A percentile compares a stretch with the other conserved stretches of the same genome.
Conservation (phyloP, 1,140 invertebrate species). For the Heliconius hewitsoni region DNA sequence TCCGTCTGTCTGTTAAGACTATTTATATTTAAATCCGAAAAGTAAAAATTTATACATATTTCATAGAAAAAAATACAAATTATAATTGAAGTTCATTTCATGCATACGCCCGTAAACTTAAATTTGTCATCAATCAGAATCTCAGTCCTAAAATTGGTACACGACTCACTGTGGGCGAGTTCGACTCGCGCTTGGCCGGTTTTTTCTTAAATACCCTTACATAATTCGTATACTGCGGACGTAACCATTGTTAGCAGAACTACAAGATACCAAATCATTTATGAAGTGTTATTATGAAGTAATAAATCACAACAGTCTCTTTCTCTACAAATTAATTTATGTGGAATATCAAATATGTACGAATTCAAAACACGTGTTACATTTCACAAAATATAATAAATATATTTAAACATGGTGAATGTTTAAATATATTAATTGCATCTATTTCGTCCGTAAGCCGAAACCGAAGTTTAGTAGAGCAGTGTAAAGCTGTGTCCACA, state of each 20-base stretch:
- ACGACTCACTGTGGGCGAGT: too few species aligned
- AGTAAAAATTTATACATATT: too few species aligned
- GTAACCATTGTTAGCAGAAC: not conserved
- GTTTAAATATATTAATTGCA: not conserved
- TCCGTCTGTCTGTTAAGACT: too few species aligned
- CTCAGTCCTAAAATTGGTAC: too few species aligned
- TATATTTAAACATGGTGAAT: not conserved
- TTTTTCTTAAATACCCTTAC: too few species aligned
- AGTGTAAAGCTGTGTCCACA: conserved; percentile 21
- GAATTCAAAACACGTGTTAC: not conserved
- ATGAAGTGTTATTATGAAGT: not conserved
- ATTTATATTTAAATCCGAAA: too few species aligned
- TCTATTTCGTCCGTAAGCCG: not conserved
- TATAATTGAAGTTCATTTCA: too few species aligned
- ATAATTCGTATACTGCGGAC: not conserved
- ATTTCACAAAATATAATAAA: not conserved
- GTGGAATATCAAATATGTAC: not conserved
- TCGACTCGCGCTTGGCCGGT: too few species aligned
- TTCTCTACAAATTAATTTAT: conserved; percentile 2
- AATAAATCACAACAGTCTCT: not conserved
- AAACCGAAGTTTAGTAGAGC: not conserved
- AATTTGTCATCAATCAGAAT: too few species aligned
- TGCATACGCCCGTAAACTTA: too few species aligned
- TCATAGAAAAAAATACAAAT: too few species aligned
- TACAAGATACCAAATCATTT: not conserved